These are phyloP conservation scores for Schizothorax lantsangensis DNA, from an alignment of 2,797 vertebrate species.

Conservation along the genomic window DNA sequence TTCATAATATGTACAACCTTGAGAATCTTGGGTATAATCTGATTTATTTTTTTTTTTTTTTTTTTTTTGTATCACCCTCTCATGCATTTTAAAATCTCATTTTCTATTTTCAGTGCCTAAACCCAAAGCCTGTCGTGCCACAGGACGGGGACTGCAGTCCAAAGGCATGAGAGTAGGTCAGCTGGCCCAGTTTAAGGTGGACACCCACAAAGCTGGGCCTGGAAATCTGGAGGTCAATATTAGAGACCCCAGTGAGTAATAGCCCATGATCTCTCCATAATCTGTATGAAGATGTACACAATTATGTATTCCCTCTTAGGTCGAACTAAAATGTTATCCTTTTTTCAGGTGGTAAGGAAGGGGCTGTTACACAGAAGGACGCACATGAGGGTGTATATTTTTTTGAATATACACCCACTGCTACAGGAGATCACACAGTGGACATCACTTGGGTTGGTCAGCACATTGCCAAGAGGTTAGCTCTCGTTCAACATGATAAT, in stretches of 20 bases:
- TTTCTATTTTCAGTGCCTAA: constrained; percentile 62
- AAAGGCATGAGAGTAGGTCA: constrained; percentile 89
- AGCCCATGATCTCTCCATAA: constrained; percentile 9
- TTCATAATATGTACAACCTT: neutral
- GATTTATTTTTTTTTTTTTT: neutral
- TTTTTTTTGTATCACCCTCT: neutral
- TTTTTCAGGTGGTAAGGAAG: constrained; percentile 73
- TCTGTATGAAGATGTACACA: neutral
- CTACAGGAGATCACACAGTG: constrained; percentile 73
- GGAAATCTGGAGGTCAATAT: constrained; percentile 84
- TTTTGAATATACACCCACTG: constrained; percentile 75
- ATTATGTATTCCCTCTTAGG: neutral
- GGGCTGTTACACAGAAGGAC: constrained; percentile 76
- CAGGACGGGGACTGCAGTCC: constrained; percentile 87
- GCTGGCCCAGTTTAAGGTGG: constrained; percentile 87
- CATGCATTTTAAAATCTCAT: neutral
- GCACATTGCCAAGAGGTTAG: constrained; percentile 78
- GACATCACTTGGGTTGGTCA: constrained; percentile 79
- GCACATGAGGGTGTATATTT: constrained; percentile 70
- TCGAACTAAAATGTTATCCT: neutral
- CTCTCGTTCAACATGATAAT: neutral
- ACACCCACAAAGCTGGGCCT: constrained; percentile 87
- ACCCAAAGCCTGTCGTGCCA: constrained; percentile 85
- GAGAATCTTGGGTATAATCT: neutral
- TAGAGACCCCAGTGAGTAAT: constrained; percentile 42